These are phyloP conservation scores for Xenopus borealis DNA, from an alignment of 2,113 vertebrate genomes.

Conservation along the genomic window DNA sequence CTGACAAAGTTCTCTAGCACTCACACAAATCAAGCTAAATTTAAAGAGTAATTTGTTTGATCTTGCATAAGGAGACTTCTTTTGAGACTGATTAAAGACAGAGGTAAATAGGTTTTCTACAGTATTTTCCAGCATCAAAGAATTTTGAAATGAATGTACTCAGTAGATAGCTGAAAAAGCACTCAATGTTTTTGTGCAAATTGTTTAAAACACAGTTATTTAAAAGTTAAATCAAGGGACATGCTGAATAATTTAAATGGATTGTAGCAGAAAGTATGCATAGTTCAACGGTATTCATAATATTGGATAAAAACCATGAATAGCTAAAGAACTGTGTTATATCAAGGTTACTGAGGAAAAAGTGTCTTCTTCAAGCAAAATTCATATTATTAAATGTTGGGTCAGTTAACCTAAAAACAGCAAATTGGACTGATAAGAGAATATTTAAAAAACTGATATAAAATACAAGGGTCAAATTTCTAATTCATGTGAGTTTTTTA, in stretches of 20 bases:
- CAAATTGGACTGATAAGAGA: no score
- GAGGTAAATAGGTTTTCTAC: constrained; percentile 40
- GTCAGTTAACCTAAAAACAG: no score
- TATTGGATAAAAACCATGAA: not conserved
- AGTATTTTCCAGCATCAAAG: constrained; percentile 53
- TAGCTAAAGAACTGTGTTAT: no score
- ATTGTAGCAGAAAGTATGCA: not conserved
- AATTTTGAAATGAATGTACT: constrained; percentile 48
- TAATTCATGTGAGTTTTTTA: no score
- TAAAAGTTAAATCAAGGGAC: constrained; percentile 10
- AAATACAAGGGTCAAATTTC: no score
- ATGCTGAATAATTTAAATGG: not conserved
- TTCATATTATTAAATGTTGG: no score
- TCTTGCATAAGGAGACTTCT: constrained; percentile 44
- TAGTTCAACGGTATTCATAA: not conserved
- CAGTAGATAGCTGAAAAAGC: constrained; percentile 49
- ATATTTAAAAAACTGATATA: no score
- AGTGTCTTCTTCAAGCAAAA: no score
- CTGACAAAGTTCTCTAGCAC: constrained; percentile 42
- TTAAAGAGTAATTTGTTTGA: constrained; percentile 52
- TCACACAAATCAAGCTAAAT: constrained; percentile 48
- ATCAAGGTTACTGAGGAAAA: no score
- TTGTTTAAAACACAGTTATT: constrained; percentile 41
- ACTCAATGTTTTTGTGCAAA: constrained; percentile 37
- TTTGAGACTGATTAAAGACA: constrained; percentile 52